Percentiles rank a stretch among this genome's conserved stretches.
These are phyloP conservation scores for Phalacrocorax pelagicus DNA, from an alignment of 2,113 vertebrate species.

Conservation along the genomic window DNA sequence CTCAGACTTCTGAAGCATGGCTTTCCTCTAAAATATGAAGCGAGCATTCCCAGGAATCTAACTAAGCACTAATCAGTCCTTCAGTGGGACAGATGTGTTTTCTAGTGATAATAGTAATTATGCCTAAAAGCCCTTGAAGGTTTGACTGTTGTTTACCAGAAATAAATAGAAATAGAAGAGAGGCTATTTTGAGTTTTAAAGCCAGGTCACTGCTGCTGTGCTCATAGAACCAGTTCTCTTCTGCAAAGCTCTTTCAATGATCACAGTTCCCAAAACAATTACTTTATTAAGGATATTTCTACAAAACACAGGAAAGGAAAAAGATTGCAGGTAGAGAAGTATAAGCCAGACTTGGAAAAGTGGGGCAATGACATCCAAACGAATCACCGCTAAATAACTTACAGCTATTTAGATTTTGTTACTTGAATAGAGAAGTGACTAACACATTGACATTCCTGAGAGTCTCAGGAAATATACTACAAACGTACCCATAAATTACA, in stretches of 20 bases:
- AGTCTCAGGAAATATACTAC: not conserved
- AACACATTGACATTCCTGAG: not conserved
- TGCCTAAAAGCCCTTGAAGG: not conserved
- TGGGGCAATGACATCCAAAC: not conserved
- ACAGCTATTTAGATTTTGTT: not conserved
- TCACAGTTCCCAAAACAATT: not conserved
- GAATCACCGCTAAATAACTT: not conserved
- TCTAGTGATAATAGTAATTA: slow-evolving; percentile 4
- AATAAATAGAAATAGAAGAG: not conserved
- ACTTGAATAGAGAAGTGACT: not conserved
- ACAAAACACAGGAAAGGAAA: not conserved
- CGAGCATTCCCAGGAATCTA: not conserved
- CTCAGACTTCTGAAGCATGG: not conserved
- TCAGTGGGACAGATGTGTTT: not conserved
- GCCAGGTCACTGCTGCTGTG: not conserved
- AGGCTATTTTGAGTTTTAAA: not conserved
- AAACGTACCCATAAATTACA: not conserved
- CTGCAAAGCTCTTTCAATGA: not conserved
- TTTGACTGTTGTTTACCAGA: not conserved
- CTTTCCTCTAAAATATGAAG: not conserved
- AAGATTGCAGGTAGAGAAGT: not conserved
- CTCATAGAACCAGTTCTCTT: not conserved
- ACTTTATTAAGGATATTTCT: not conserved
- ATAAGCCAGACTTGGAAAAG: not conserved
- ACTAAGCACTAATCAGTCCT: not conserved